Evolutionary conservation across 1,140 invertebrate species (phyloP).

Genomic region (Asbolus verrucosus): DNA sequence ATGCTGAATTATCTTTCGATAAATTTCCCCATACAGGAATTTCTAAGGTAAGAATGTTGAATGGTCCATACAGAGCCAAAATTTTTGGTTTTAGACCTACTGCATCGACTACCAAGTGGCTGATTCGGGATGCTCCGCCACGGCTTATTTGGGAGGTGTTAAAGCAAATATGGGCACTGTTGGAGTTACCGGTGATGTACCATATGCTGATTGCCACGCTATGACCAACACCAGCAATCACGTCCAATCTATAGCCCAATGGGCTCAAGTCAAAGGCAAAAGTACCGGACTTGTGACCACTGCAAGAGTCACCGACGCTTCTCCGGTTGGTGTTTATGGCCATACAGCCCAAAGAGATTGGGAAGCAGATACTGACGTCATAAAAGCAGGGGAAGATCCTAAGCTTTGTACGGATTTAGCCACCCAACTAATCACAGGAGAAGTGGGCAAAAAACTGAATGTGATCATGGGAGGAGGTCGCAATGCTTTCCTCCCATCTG

Average conservation of each 20-base stretch:
- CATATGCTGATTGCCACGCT: conserved; percentile 70
- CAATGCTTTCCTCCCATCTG: conserved; percentile 76
- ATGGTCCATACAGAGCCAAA: neutral
- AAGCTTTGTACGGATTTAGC: conserved; percentile 79
- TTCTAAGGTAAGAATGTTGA: conserved; percentile 75
- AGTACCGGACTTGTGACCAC: conserved; percentile 84
- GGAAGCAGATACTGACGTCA: conserved; percentile 79
- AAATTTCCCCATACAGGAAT: conserved; percentile 80
- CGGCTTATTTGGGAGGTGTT: conserved; percentile 84
- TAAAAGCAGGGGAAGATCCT: conserved; percentile 60
- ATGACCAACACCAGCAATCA: conserved; percentile 70
- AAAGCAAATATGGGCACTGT: conserved; percentile 84
- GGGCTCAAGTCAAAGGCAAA: conserved; percentile 79
- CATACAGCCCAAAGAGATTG: conserved; percentile 81
- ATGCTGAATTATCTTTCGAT: conserved; percentile 78
- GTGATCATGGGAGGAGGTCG: conserved; percentile 83
- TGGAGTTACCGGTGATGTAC: conserved; percentile 77
- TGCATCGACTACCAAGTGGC: conserved; percentile 84
- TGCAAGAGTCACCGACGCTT: conserved; percentile 83
- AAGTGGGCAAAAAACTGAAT: conserved; percentile 73
- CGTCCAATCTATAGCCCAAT: conserved; percentile 76
- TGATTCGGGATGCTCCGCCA: conserved; percentile 77
- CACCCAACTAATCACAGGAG: conserved; percentile 76
- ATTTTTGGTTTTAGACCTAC: conserved; percentile 80
- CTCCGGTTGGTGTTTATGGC: conserved; percentile 84